A percentile compares a stretch with the other conserved stretches of the same genome.
Conservation (phyloP, 2,113 vertebrate species). For the Erythrolamprus reginae region DNA sequence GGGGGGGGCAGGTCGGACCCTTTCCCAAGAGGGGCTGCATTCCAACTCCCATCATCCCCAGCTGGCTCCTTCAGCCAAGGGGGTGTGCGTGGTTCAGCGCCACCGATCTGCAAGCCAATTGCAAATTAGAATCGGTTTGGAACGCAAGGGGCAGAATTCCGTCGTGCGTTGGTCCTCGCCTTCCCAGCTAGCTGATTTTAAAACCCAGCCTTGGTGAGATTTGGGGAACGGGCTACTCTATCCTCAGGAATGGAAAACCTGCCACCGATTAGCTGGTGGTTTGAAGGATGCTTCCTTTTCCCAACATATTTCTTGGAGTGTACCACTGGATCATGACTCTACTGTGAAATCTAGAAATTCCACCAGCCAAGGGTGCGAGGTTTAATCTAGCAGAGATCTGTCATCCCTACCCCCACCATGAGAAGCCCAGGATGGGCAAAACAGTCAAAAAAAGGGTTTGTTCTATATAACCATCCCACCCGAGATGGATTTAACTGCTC, state of each 20-base stretch:
- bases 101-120: background rate
- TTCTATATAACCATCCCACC: background rate
- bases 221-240: background rate
- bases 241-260: background rate
- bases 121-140: background rate
- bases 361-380: background rate
- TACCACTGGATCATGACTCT: no score
- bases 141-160: rapidly evolving
- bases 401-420: no score
- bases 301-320: background rate
- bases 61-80: background rate
- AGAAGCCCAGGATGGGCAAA: no score
- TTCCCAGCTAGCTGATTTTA: background rate
- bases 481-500: background rate
- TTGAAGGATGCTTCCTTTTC: no score
- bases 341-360: no score
- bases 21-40: no score
- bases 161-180: background rate
- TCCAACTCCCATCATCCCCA: background rate
- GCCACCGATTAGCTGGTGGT: no score
- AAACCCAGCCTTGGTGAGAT: background rate
- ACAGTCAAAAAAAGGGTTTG: background rate
- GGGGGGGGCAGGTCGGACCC: no score
- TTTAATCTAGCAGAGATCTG: background rate
- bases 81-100: background rate